Conservation (phyloP, 2,113 vertebrate genomes). For the Syrmaticus mikado region DNA sequence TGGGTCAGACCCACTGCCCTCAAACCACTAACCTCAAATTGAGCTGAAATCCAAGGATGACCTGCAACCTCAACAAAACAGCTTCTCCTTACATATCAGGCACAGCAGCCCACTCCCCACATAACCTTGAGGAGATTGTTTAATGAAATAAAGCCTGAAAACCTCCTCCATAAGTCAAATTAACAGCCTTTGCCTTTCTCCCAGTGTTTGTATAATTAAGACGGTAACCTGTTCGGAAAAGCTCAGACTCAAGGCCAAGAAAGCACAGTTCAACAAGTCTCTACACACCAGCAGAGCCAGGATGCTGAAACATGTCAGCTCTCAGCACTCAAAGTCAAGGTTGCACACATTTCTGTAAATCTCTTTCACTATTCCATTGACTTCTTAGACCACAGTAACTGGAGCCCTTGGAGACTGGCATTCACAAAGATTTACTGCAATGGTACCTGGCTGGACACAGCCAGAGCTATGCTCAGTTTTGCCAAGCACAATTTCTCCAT, state of each 20-base stretch:
- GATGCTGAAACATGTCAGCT: background rate
- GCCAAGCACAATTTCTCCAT: background rate
- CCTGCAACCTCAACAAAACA: background rate
- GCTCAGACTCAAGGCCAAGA: background rate
- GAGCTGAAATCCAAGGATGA: background rate
- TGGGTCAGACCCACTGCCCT: background rate
- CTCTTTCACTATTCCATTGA: background rate
- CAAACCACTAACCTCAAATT: background rate
- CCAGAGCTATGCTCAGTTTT: rapidly evolving
- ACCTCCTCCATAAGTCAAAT: background rate
- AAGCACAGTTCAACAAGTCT: background rate
- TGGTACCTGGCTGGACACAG: background rate
- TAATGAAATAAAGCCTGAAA: background rate
- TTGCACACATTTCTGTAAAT: background rate
- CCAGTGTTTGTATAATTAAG: background rate
- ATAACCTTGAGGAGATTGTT: rapidly evolving
- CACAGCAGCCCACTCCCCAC: background rate
- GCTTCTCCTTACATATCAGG: background rate
- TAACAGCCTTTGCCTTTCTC: background rate
- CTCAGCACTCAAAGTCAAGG: background rate
- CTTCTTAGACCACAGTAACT: background rate
- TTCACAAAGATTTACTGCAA: background rate
- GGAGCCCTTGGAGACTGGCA: background rate
- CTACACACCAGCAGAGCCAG: background rate
- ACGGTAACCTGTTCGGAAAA: background rate